phyloP scores from a whole-genome alignment of 2,888 invertebrate genomes.

The Drosophila percnosoma region DNA sequence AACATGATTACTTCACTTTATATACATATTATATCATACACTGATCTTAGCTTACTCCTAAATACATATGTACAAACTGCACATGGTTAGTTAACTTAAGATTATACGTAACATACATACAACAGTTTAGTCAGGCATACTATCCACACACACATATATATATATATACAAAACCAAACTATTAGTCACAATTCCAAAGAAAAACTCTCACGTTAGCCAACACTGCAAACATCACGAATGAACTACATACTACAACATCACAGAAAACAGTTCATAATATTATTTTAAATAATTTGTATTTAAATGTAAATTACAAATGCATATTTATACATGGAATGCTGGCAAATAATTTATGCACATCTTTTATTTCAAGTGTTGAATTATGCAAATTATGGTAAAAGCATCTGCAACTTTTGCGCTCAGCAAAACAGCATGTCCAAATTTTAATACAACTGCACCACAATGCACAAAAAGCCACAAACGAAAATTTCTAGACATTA shows the following conservation, averaged over 20 bases:
- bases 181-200: conserved; percentile 10
- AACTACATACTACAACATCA: conserved; percentile 13
- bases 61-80: conserved; percentile 34
- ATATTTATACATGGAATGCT: conserved; percentile 1
- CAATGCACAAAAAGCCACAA: conserved; percentile 50
- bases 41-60: conserved; percentile 40
- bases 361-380: conserved; percentile 39
- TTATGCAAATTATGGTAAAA: conserved; percentile 59
- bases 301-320: conserved; percentile 17
- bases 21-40: conserved; percentile 26
- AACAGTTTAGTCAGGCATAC: conserved; percentile 57
- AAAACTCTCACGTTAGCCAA: conserved; percentile 12
- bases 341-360: not conserved
- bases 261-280: conserved; percentile 4
- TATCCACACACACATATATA: not conserved
- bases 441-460: conserved; percentile 39
- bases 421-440: conserved; percentile 46
- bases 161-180: conserved; percentile 50
- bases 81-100: conserved; percentile 27
- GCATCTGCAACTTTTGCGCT: conserved; percentile 37
- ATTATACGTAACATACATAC: conserved; percentile 52
- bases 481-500: conserved; percentile 50
- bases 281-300: not conserved
- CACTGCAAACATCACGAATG: conserved; percentile 42
- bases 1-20: conserved; percentile 32